Conservation (phyloP, 2,797 vertebrate species). For the Platyrinchus mystaceus region DNA sequence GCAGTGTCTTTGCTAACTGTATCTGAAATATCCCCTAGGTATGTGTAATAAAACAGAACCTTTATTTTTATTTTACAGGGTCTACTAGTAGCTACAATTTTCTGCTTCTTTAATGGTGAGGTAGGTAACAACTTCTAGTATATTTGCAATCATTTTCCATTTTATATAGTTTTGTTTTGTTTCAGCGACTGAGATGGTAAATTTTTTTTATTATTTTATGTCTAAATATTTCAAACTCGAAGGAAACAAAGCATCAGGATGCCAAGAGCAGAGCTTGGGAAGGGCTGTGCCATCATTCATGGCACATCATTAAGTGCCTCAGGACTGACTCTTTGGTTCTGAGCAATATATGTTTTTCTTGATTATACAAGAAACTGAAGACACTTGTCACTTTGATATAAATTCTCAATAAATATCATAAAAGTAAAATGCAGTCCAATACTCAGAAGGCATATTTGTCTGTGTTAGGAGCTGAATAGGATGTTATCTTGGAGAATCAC, state of each 20-base stretch:
- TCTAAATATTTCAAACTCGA: background rate
- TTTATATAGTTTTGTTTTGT: background rate
- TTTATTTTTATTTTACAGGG: slow-evolving; percentile 80
- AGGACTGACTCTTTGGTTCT: background rate
- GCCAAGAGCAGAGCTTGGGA: background rate
- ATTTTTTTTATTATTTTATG: background rate
- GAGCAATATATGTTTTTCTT: background rate
- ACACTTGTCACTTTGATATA: background rate
- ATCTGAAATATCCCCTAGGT: background rate
- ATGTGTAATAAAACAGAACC: background rate
- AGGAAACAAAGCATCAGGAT: background rate
- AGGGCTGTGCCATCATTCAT: background rate
- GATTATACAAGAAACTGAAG: background rate
- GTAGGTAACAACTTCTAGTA: slow-evolving; percentile 71
- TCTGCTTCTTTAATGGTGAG: slow-evolving; percentile 99
- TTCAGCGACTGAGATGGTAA: background rate
- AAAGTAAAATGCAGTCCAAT: background rate
- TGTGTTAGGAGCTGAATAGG: background rate
- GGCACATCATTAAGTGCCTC: background rate
- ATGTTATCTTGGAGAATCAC: background rate
- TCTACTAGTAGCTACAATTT: slow-evolving; percentile 94
- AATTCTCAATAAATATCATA: background rate
- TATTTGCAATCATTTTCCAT: background rate
- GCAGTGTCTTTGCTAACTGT: background rate
- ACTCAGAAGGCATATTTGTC: background rate